Evolutionary conservation across 2,113 vertebrate genomes (phyloP), one percentile per base, ranked within the genome.

Genomic region (Amphilophus citrinellus): DNA sequence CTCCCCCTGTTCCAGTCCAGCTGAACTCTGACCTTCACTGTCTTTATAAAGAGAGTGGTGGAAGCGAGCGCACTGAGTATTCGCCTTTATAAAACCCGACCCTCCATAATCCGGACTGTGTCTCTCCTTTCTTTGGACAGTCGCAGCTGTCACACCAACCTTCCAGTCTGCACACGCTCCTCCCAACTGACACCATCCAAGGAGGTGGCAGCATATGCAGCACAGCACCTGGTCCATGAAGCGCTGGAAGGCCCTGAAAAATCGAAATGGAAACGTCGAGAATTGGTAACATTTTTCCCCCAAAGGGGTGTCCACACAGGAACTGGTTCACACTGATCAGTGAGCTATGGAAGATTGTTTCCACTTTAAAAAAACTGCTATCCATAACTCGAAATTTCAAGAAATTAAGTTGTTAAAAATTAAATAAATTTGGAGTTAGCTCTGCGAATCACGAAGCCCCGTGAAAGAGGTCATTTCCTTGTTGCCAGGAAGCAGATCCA

Each of bases 61-160:
- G 63, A 14, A 68, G 0, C n/a, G 39, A 68, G 39, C 39, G 39
- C 65, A 68, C 39, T 0, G 39, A 47, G 39, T 47, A 68, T 68
- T 68, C 63, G 47, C 39, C 63, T 66, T 47, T 66, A 66, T 47
- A 66, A 66, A 47, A 66, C 63, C 65, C 39, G 10, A 68, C 14
- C 14, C 42, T 68, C 65, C 65, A 68, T 27, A 68, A 68, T 27
- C 42, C 65, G 18, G 42, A 68, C 15, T 68, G 65, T 3, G 22
- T 8, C 15, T 68, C 42, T 47, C 39, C 14, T 68, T 68, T 8
- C 42, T 68, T 68, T 68, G 47, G 22, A 18, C 42, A 18, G 65
- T 24, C 65, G 47, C 42, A 47, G 42, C 42, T 27, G 47, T 47
- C 42, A 47, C 65, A 47, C 65, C 22, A 3, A 47, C 39, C 44